These are phyloP conservation scores for Lucilia sericata DNA, from an alignment of 1,140 invertebrate species.

Conservation along the genomic window DNA sequence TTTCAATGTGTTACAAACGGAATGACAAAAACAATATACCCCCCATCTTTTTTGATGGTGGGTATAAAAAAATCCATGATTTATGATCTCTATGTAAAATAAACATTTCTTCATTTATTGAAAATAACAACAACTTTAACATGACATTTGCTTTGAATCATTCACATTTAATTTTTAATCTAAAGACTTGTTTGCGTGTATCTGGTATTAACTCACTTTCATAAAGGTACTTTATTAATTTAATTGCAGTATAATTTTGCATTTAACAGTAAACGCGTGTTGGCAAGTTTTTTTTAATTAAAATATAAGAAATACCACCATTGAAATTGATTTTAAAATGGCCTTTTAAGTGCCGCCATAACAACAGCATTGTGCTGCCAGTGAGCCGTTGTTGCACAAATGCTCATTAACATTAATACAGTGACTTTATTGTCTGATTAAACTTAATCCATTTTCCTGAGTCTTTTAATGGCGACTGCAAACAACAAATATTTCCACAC, in stretches of 20 bases:
- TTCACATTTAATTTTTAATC: background rate
- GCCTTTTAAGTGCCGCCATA: conserved; percentile 31
- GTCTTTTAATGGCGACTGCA: background rate
- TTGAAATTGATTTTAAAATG: conserved; percentile 35
- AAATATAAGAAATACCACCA: background rate
- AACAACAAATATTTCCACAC: too few relatives aligned
- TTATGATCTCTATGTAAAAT: too few relatives aligned
- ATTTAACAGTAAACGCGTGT: conserved; percentile 4
- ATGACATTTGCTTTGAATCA: too few relatives aligned
- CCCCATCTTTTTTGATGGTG: too few relatives aligned
- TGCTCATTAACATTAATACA: conserved; percentile 23
- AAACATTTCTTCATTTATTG: too few relatives aligned
- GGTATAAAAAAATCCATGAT: too few relatives aligned
- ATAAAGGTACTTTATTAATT: conserved; percentile 22
- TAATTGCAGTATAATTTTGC: conserved; percentile 30
- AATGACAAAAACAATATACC: too few relatives aligned
- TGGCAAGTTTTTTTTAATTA: conserved; percentile 19
- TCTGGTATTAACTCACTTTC: background rate
- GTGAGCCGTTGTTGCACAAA: background rate
- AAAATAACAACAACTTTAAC: too few relatives aligned
- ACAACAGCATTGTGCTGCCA: background rate
- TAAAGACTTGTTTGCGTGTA: background rate
- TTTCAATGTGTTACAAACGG: too few relatives aligned
- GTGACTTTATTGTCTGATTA: conserved; percentile 40
- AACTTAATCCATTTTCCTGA: conserved; percentile 22